Conservation (phyloP, 2,888 invertebrate species). For the Drosophila longiperda region DNA sequence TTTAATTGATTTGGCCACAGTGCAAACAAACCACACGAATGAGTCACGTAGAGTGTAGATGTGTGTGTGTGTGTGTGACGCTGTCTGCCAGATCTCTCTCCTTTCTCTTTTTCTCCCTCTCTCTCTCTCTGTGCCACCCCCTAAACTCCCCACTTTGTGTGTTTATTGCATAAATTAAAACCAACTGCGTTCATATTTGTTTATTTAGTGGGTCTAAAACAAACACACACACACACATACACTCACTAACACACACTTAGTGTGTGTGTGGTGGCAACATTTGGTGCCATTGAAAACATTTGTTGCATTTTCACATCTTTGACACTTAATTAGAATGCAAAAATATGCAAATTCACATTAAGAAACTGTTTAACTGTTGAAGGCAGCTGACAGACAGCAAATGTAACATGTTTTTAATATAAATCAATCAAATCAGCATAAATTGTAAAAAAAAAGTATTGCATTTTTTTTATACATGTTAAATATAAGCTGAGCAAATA, state of each 20-base stretch:
- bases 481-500: not conserved
- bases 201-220: constrained; percentile 52
- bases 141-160: constrained; percentile 48
- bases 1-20: constrained; percentile 77
- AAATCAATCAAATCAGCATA: not conserved
- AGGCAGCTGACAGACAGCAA: constrained; percentile 3
- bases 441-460: not conserved
- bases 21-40: constrained; percentile 56
- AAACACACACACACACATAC: constrained; percentile 6
- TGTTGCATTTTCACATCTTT: constrained; percentile 59
- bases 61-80: constrained; percentile 6
- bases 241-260: not conserved
- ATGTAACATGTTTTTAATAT: constrained; percentile 14
- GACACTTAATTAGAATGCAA: constrained; percentile 59
- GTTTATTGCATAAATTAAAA: constrained; percentile 68
- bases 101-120: not conserved
- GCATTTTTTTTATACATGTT: too few species aligned
- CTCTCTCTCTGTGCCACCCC: constrained; percentile 4
- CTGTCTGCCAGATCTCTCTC: not conserved
- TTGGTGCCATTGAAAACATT: constrained; percentile 51
- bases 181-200: constrained; percentile 63
- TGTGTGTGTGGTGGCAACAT: constrained; percentile 21
- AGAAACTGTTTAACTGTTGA: constrained; percentile 18
- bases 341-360: constrained; percentile 46
- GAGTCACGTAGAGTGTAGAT: constrained; percentile 39